Percentiles rank a stretch among this genome's conserved stretches.
These are phyloP conservation scores for Conops quadrifasciatus DNA, from an alignment of 2,888 invertebrate genomes.

Conservation along the genomic window DNA sequence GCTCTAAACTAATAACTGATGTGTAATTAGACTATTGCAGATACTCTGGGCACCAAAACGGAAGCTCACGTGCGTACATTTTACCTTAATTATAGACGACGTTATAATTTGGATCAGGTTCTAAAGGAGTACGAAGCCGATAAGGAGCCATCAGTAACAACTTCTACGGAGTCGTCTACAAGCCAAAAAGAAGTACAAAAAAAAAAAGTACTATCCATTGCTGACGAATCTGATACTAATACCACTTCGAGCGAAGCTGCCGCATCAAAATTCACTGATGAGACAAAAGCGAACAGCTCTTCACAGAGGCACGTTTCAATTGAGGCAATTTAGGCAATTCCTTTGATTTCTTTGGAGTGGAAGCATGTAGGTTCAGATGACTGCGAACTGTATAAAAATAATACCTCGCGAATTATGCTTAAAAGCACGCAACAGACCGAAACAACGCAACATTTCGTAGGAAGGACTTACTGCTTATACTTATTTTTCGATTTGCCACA, in stretches of 20 bases:
- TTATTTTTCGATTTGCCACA: too few relatives aligned
- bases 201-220: slow-evolving; percentile 48
- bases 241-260: slow-evolving; percentile 51
- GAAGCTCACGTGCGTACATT: slow-evolving; percentile 92
- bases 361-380: too few relatives aligned
- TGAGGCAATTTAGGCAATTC: slow-evolving; percentile 29
- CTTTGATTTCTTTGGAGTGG: not conserved
- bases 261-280: slow-evolving; percentile 45
- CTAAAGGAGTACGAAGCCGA: slow-evolving; percentile 87
- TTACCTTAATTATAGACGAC: slow-evolving; percentile 88
- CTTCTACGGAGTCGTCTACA: slow-evolving; percentile 26
- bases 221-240: slow-evolving; percentile 62
- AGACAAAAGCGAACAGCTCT: slow-evolving; percentile 41
- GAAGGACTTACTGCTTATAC: too few relatives aligned
- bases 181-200: slow-evolving; percentile 37
- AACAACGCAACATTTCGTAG: too few relatives aligned
- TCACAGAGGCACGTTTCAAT: slow-evolving; percentile 43
- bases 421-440: too few relatives aligned
- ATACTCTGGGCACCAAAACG: slow-evolving; percentile 93
- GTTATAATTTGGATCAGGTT: slow-evolving; percentile 87
- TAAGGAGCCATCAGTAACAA: slow-evolving; percentile 46
- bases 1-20: not conserved
- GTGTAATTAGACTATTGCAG: slow-evolving; percentile 83
- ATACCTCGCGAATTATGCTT: too few relatives aligned
- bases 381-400: too few relatives aligned